These are phyloP conservation scores for Branchellion lobata DNA, from an alignment of 2,888 invertebrate species.

Conservation along the genomic window DNA sequence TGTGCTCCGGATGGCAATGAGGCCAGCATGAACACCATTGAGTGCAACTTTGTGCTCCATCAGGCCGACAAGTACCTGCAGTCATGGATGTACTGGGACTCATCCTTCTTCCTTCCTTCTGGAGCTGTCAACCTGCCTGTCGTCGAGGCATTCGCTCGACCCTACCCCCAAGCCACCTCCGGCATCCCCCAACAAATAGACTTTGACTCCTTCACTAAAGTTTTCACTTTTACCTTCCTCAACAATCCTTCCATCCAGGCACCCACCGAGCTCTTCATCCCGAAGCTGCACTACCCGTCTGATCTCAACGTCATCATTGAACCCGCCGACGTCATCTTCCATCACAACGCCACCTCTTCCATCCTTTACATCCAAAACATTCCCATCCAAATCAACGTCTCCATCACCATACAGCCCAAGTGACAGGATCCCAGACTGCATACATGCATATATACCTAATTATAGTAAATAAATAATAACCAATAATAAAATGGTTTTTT, in stretches of 20 bases:
- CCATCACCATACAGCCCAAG: slow-evolving; percentile 41
- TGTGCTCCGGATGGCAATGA: slow-evolving; percentile 53
- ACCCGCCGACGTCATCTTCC: neutral
- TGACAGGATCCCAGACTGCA: too few relatives aligned
- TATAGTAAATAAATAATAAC: too few relatives aligned
- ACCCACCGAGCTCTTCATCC: slow-evolving; percentile 54
- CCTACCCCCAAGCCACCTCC: slow-evolving; percentile 53
- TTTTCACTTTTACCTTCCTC: slow-evolving; percentile 50
- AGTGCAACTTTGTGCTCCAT: slow-evolving; percentile 53
- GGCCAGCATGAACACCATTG: slow-evolving; percentile 50
- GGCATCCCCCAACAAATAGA: slow-evolving; percentile 51
- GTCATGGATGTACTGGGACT: slow-evolving; percentile 58
- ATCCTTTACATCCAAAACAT: slow-evolving; percentile 59
- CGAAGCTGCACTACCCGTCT: slow-evolving; percentile 51
- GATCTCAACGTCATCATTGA: neutral
- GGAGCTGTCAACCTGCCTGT: slow-evolving; percentile 48
- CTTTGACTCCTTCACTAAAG: slow-evolving; percentile 49
- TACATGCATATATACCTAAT: too few relatives aligned
- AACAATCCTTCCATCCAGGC: slow-evolving; percentile 46
- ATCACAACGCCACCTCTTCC: slow-evolving; percentile 50
- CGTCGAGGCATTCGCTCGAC: slow-evolving; percentile 51
- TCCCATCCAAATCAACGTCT: slow-evolving; percentile 40
- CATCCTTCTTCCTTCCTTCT: slow-evolving; percentile 51
- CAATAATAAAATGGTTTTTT: too few relatives aligned
- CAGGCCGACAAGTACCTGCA: slow-evolving; percentile 53